phyloP scores from a whole-genome alignment of 2,113 vertebrate genomes.

The Fregetta grallaria region DNA sequence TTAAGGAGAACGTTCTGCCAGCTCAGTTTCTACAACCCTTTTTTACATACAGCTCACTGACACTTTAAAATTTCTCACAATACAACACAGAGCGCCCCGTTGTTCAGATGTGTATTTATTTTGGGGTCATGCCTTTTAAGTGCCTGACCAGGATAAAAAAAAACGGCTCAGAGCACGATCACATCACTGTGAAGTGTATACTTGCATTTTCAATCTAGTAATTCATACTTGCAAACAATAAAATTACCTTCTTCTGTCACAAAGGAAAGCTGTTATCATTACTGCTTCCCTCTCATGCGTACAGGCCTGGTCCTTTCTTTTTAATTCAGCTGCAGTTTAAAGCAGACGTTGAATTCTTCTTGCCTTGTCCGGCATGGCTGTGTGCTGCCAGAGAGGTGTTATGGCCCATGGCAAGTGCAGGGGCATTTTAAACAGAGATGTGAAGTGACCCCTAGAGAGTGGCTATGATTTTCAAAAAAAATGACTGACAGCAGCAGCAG shows the following conservation, averaged over 20 bases:
- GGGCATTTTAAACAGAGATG: background rate
- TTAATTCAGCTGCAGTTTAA: background rate
- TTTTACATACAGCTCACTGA: background rate
- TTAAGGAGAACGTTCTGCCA: background rate
- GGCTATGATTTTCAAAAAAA: background rate
- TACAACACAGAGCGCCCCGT: background rate
- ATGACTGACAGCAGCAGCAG: background rate
- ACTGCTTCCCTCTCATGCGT: background rate
- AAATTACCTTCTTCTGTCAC: conserved; percentile 5
- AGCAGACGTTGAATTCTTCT: background rate
- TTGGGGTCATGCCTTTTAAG: background rate
- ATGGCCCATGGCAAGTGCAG: background rate
- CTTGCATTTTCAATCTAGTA: conserved; percentile 8
- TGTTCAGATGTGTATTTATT: background rate
- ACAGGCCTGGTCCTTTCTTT: background rate
- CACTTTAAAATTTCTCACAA: background rate
- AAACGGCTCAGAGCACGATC: background rate
- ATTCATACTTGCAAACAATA: conserved; percentile 33
- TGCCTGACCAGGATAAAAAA: background rate
- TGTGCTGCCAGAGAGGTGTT: background rate
- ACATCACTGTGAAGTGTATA: background rate
- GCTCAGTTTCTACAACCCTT: background rate
- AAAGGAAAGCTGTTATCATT: background rate
- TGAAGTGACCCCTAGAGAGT: background rate
- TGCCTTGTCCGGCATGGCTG: background rate